phyloP scores from a whole-genome alignment of 2,797 vertebrate species.

The Chrysocyon brachyurus region DNA sequence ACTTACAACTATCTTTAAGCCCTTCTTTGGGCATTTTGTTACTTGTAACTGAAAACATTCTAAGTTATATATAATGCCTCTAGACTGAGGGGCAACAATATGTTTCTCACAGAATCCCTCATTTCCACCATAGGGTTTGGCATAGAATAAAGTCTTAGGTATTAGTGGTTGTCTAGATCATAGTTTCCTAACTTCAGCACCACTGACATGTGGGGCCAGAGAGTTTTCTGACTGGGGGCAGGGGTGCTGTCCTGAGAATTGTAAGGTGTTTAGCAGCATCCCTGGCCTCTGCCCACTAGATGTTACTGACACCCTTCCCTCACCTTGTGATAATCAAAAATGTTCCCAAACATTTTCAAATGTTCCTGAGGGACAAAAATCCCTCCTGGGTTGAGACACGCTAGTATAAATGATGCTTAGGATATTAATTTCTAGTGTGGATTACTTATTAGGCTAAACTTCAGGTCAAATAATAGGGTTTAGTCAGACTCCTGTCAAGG shows the following conservation, averaged over 20 bases:
- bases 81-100: neutral
- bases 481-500: neutral
- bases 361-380: neutral
- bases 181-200: neutral
- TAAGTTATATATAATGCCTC: neutral
- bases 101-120: neutral
- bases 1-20: slow-evolving; percentile 12
- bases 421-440: neutral
- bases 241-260: no score
- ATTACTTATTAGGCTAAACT: neutral
- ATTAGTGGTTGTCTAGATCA: neutral
- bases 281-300: neutral
- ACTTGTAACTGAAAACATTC: slow-evolving; percentile 18
- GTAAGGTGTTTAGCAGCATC: neutral
- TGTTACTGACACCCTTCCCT: neutral
- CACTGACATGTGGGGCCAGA: neutral
- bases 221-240: neutral
- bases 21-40: neutral
- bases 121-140: neutral
- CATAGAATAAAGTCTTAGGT: neutral
- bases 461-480: neutral
- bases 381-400: neutral
- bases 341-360: slow-evolving; percentile 32
- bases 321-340: neutral
- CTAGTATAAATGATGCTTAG: neutral